Evolutionary conservation across 2,113 vertebrate genomes (phyloP), one percentile per base, ranked within the genome.

Genomic region (Uria aalge): DNA sequence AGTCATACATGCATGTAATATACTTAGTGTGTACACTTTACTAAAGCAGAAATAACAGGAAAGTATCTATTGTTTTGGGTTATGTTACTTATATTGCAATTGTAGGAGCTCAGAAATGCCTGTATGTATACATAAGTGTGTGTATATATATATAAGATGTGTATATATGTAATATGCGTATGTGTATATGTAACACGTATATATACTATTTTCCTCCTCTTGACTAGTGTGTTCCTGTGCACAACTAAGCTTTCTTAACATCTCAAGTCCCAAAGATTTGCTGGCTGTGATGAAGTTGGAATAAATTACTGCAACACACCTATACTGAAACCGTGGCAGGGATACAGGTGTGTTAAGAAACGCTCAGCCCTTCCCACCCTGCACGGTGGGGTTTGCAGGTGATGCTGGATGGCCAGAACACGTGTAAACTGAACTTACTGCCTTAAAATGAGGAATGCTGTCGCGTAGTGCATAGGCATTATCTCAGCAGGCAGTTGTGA

Each of bases 401-500:
- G 73, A 21, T 72, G 52, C 73, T 79, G 88, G 43, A 2, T 53
- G 83, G 40, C 59, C 78, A 36, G 45, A 63, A 1, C 14, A 4
- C 0, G 1, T 6, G 43, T 9, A 0, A 20, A 72, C 53, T 52
- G 27, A 36, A 38, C 72, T 66, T 66, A 12, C 9, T 76, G 88
- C 43, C 57, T 63, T 12, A 6, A 6, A 74, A 48, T 8, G 80
- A 57, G 88, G 69, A 68, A 48, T 7, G 9, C 43, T 75, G 73
- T 32, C 2, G n/a, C 1, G 11, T 3, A 8, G 71, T 15, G 79
- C 69, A 45, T 13, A 62, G 80, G 69, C 88, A 32, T 97, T 97
- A 97, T 97, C 97, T 97, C 88, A 74, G 91, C 93, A 85, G 74
- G 90, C 96, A 96, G 94, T 56, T 69, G 80, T 7, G 76, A 94